Conservation (phyloP, 1,140 invertebrate genomes). For the Ephestia elutella region DNA sequence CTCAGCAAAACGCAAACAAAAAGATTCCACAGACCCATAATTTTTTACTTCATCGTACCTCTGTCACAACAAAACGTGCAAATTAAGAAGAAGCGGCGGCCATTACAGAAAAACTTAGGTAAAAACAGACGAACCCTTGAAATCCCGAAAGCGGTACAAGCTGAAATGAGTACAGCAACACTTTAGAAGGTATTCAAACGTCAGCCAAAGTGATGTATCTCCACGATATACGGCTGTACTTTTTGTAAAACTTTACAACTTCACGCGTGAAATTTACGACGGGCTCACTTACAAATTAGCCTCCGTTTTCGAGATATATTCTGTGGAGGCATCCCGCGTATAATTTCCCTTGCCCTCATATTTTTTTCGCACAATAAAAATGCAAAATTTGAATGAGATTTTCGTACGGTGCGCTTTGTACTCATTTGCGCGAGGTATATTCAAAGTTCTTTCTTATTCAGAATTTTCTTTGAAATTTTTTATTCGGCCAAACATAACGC, state of each 20-base stretch:
- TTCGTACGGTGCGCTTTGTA: conserved; percentile 20
- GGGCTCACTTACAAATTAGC: conserved; percentile 45
- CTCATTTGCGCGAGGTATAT: conserved; percentile 18
- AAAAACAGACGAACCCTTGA: conserved; percentile 13
- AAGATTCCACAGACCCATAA: not conserved
- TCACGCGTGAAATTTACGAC: conserved; percentile 40
- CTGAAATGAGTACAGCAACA: conserved; percentile 14
- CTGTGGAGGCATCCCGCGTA: conserved; percentile 18
- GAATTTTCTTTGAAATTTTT: conserved; percentile 20
- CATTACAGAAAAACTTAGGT: not conserved
- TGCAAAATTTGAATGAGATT: conserved; percentile 29
- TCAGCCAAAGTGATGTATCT: conserved; percentile 17
- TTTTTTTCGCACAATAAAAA: conserved; percentile 28
- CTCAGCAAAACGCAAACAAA: not conserved
- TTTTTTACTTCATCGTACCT: conserved; percentile 3
- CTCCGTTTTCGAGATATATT: conserved; percentile 25
- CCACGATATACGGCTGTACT: conserved; percentile 16
- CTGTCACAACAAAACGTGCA: conserved; percentile 9
- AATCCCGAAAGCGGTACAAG: conserved; percentile 11
- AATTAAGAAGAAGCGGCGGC: conserved; percentile 6
- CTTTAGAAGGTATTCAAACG: conserved; percentile 20
- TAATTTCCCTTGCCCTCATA: conserved; percentile 19
- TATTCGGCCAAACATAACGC: conserved; percentile 21
- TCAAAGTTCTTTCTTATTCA: conserved; percentile 14
- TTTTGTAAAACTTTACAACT: conserved; percentile 41